Evolutionary conservation across 2,797 vertebrate genomes (phyloP), one percentile per base, ranked within the genome.

Genomic region (Chelon auratus): DNA sequence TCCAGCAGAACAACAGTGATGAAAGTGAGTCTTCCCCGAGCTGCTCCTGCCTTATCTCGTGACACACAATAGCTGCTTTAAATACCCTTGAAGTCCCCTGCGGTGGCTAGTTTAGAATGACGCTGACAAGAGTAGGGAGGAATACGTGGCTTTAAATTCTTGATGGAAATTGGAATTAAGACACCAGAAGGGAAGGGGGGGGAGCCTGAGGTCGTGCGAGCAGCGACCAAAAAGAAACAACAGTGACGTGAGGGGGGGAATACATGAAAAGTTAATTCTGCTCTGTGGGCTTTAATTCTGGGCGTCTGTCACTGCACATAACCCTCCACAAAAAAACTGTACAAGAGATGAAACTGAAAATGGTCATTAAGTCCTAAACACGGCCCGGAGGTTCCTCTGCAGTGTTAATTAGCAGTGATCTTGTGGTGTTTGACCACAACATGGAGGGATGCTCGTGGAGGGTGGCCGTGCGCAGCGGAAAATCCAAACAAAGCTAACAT

Each of bases 131-230:
- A 85, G 88, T 80, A 80, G 78, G 63, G 70, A 77, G 33, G 65
- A 56, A 72, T 77, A 48, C 61, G 37, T 56, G 80, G 78, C 76
- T 88, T 85, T 91, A 84, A 91, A 92, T 92, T 90, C 88, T 90
- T 90, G 87, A 91, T 93, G 90, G 91, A 33, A 92, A 90, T 84
- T 93, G 90, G 90, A 93, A 92, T 91, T 90, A 92, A 89, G 84
- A 87, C 80, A 84, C 72, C 75, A 89, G 72, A 68, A 78, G 76
- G 83, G 22, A 1, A 22, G 22, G 58, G 66, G 74, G 84, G 59
- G 8, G 71, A 86, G 77, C 88, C 80, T 0, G 20, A 73, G 86
- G 86, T 77, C 9, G 61, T 71, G 71, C 62, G 61, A 73, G 78
- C 62, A 66, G 51, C 6, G 9, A 69, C 82, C 56, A 75, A 80